Evolutionary conservation across 2,113 vertebrate species (phyloP).

Genomic region (Gorsachius goisagi): DNA sequence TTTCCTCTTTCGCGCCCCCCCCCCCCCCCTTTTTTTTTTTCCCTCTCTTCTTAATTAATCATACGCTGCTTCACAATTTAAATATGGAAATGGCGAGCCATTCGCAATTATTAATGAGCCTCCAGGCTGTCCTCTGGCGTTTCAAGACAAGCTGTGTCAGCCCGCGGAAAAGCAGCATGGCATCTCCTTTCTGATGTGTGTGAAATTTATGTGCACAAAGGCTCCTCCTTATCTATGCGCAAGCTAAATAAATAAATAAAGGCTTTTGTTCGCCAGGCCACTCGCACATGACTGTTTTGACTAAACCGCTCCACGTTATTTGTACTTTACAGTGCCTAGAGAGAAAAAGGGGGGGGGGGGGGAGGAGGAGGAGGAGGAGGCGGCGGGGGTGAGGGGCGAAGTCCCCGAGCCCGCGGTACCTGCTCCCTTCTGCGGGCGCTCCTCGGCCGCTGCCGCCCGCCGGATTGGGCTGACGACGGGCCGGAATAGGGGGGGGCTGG

Average conservation of each 20-base stretch:
- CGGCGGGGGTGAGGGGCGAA: not conserved
- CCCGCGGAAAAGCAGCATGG: conserved; percentile 73
- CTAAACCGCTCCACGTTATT: not conserved
- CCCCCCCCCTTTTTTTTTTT: not conserved
- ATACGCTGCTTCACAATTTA: conserved; percentile 41
- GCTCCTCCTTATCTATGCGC: conserved; percentile 43
- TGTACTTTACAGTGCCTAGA: not conserved
- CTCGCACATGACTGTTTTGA: conserved; percentile 78
- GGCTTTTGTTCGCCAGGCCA: conserved; percentile 78
- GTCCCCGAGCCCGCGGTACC: not conserved
- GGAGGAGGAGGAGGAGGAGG: too few species aligned
- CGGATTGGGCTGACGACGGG: not conserved
- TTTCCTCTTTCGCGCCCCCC: not conserved
- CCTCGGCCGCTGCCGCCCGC: not conserved
- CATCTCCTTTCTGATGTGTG: conserved; percentile 71
- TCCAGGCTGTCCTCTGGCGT: conserved; percentile 47
- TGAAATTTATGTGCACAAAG: conserved; percentile 73
- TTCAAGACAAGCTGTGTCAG: conserved; percentile 5
- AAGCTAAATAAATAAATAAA: conserved; percentile 77
- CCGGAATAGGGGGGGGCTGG: too few species aligned
- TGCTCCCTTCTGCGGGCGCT: not conserved
- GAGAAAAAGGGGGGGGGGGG: not conserved
- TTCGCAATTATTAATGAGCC: conserved; percentile 64
- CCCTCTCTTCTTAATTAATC: conserved; percentile 60
- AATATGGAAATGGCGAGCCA: conserved; percentile 52